A percentile compares a stretch with the other conserved stretches of the same genome.
phyloP scores from a whole-genome alignment of 2,797 vertebrate species.

The Eulemur coronatus region DNA sequence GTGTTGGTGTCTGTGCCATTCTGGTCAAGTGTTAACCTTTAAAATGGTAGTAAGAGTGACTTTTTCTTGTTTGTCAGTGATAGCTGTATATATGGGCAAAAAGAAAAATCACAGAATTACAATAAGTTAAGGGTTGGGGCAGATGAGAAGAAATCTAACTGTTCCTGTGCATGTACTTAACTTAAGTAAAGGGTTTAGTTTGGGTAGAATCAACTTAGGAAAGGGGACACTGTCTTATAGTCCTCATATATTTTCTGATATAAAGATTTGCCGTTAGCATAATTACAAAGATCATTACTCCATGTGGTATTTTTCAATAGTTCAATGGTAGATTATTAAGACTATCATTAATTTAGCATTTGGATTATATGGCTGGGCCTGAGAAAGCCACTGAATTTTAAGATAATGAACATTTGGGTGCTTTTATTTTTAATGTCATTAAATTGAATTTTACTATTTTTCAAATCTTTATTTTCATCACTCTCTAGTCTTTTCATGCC shows the following conservation, averaged over 20 bases:
- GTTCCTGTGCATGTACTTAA: neutral
- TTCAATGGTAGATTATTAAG: constrained; percentile 20
- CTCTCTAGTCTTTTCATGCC: neutral
- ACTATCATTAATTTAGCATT: constrained; percentile 1
- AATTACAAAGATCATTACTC: constrained; percentile 3
- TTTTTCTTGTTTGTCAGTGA: neutral
- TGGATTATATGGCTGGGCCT: neutral
- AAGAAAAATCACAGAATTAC: neutral
- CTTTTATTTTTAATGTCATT: neutral
- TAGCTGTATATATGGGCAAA: neutral
- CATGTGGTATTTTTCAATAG: neutral
- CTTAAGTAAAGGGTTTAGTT: neutral
- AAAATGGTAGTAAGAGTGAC: neutral
- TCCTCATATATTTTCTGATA: constrained; percentile 4
- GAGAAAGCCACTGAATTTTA: neutral
- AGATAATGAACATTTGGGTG: neutral
- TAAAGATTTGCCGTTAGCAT: constrained; percentile 6
- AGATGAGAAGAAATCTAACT: neutral
- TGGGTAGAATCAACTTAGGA: neutral
- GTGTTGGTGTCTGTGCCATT: neutral
- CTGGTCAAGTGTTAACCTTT: neutral
- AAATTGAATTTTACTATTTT: constrained; percentile 44
- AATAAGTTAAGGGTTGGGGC: neutral
- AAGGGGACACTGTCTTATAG: neutral
- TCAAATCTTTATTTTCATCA: neutral